Percentiles rank a stretch among this genome's conserved stretches.
phyloP scores from a whole-genome alignment of 2,113 vertebrate genomes.

The Isichthys henryi region DNA sequence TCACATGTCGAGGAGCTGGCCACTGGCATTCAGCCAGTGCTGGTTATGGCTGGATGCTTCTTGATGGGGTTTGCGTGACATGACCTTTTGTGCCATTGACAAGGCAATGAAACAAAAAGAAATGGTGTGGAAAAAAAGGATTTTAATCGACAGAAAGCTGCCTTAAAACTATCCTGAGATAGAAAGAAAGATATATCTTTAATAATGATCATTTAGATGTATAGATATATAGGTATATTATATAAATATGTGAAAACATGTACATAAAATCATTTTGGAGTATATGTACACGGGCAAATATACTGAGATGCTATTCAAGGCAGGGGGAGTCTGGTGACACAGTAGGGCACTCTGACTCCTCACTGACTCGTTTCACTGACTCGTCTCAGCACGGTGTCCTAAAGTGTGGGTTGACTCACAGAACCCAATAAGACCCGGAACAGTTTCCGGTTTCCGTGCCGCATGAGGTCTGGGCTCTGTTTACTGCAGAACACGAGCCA shows the following conservation, averaged over 20 bases:
- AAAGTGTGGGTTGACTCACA: background rate
- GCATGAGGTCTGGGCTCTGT: background rate
- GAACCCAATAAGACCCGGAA: background rate
- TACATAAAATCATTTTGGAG: conserved; percentile 84
- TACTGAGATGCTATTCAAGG: conserved; percentile 17
- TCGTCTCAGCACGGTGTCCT: conserved; percentile 12
- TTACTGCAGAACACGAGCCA: conserved; percentile 31
- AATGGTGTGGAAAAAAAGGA: conserved; percentile 51
- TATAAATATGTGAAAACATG: conserved; percentile 61
- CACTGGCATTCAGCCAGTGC: conserved; percentile 37
- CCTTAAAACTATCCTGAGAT: conserved; percentile 91
- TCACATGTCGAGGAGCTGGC: conserved; percentile 57
- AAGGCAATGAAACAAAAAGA: conserved; percentile 56
- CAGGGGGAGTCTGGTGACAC: background rate
- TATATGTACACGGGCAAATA: conserved; percentile 69
- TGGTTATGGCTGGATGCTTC: background rate
- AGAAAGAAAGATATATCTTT: conserved; percentile 70
- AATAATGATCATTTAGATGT: conserved; percentile 57
- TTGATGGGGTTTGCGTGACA: conserved; percentile 66
- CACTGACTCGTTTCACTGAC: background rate
- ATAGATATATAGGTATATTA: conserved; percentile 56
- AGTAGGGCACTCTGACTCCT: background rate
- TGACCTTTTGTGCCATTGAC: conserved; percentile 57
- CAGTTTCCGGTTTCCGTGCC: background rate
- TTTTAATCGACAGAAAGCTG: conserved; percentile 85